These are phyloP conservation scores for Typhlomys cinereus DNA, from an alignment of 2,113 vertebrate genomes.

Conservation along the genomic window DNA sequence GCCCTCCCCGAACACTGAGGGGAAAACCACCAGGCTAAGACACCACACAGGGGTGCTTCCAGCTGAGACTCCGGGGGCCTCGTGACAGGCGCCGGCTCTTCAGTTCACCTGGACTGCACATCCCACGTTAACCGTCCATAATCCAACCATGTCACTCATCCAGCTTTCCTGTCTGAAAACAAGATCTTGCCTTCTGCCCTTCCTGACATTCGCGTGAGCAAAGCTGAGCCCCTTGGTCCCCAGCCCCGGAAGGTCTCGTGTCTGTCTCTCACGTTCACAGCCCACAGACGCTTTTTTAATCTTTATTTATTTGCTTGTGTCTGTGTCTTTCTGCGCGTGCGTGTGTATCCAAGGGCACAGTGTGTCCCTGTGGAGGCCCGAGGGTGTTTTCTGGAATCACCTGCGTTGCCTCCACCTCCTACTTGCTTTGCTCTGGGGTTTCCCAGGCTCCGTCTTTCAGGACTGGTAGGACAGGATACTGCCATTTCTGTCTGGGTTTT, in stretches of 20 bases:
- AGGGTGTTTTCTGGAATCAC: no score
- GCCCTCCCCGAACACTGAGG: fast-evolving
- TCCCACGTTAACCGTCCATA: neutral
- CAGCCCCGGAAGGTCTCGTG: no score
- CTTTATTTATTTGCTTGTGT: no score
- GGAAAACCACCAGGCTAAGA: neutral
- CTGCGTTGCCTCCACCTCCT: no score
- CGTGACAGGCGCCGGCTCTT: neutral
- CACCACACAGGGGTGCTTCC: fast-evolving
- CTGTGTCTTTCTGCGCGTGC: no score
- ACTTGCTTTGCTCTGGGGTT: no score
- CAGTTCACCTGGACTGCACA: neutral
- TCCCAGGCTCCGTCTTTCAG: no score
- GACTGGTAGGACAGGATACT: no score
- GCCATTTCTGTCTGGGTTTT: no score
- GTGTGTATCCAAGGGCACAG: no score
- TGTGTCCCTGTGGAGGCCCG: no score
- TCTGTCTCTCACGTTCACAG: neutral
- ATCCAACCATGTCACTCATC: conserved; percentile 20
- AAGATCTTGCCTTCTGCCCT: neutral
- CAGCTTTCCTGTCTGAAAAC: conserved; percentile 5
- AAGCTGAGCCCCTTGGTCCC: neutral
- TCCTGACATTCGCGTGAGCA: conserved; percentile 22
- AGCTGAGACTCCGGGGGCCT: neutral
- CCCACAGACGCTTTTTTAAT: neutral